These are phyloP conservation scores for Tenthredo mesomela DNA, from an alignment of 2,888 invertebrate genomes.

Conservation along the genomic window DNA sequence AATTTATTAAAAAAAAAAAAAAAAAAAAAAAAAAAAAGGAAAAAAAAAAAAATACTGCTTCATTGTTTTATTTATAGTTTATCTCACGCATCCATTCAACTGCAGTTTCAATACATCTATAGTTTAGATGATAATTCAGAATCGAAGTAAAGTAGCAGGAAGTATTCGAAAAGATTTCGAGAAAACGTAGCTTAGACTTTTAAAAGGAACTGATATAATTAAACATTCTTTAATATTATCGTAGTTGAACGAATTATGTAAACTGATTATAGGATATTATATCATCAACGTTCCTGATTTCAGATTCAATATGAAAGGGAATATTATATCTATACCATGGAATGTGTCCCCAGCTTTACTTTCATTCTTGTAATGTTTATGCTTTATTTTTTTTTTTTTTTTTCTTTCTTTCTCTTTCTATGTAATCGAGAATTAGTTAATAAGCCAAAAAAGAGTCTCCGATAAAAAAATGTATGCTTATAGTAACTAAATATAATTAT, in stretches of 20 bases:
- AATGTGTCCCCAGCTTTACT: slow-evolving; percentile 20
- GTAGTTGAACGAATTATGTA: not conserved
- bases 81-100: slow-evolving; percentile 2
- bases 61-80: slow-evolving; percentile 39
- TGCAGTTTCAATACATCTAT: slow-evolving; percentile 9
- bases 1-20: slow-evolving; percentile 42
- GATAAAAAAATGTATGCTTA: slow-evolving; percentile 39
- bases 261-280: not conserved
- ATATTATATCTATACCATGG: slow-evolving; percentile 8
- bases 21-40: slow-evolving; percentile 27
- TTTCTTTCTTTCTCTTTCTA: not conserved
- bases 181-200: slow-evolving; percentile 44
- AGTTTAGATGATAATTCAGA: not conserved
- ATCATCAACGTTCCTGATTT: not conserved
- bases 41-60: slow-evolving; percentile 47
- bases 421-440: slow-evolving; percentile 27
- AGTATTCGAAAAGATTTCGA: not conserved
- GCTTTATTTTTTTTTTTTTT: not conserved
- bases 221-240: not conserved
- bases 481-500: slow-evolving; percentile 9
- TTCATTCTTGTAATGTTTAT: slow-evolving; percentile 20
- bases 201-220: slow-evolving; percentile 34
- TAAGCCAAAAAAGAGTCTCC: slow-evolving; percentile 32
- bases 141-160: slow-evolving; percentile 22
- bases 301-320: slow-evolving; percentile 8